phyloP scores from a whole-genome alignment of 2,113 vertebrate species.

The Pampusana beccarii region DNA sequence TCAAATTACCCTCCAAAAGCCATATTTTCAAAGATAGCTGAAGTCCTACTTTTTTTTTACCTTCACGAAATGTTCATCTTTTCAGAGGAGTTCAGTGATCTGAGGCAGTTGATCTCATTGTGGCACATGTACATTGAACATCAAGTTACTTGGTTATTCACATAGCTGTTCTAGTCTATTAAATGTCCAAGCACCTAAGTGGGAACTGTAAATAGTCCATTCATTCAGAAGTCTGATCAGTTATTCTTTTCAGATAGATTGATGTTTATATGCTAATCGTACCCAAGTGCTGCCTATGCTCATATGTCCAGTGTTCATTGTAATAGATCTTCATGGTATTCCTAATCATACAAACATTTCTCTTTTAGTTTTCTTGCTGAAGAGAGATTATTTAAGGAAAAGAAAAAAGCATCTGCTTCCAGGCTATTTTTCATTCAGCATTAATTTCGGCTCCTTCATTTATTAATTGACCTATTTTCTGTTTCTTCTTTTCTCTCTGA shows the following conservation, averaged over 20 bases:
- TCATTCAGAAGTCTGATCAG: background rate
- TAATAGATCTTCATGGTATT: background rate
- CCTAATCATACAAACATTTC: background rate
- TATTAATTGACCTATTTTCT: constrained; percentile 34
- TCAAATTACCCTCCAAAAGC: background rate
- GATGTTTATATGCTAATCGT: background rate
- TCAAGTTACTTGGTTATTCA: background rate
- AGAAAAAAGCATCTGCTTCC: background rate
- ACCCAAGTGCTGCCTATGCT: background rate
- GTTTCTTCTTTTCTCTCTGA: constrained; percentile 12
- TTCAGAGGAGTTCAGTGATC: background rate
- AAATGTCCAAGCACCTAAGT: background rate
- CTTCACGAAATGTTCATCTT: background rate
- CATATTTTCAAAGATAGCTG: background rate
- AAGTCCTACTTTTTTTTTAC: background rate
- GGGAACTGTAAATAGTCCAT: background rate
- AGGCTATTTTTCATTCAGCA: background rate
- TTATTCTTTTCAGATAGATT: background rate
- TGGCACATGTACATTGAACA: background rate
- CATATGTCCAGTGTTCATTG: background rate
- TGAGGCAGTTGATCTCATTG: background rate
- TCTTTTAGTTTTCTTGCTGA: background rate
- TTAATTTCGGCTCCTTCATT: constrained; percentile 19
- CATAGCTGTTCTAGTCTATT: background rate
- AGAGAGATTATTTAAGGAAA: background rate